A percentile compares a stretch with the other conserved stretches of the same genome.
phyloP scores from a whole-genome alignment of 2,888 invertebrate genomes.

The Pristionchus mayeri region DNA sequence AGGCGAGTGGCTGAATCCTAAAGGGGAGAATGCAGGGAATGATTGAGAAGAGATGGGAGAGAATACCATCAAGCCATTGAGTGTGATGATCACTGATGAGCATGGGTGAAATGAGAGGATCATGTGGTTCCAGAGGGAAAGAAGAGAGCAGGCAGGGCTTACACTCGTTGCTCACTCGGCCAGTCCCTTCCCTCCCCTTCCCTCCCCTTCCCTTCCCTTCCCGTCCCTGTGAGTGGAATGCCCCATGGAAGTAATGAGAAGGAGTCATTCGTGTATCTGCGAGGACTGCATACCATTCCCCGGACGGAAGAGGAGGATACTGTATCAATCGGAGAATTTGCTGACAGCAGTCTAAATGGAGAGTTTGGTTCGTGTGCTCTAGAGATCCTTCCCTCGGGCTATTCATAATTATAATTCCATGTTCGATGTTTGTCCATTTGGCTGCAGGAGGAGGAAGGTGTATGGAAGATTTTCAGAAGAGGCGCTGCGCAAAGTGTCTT shows the following conservation, averaged over 20 bases:
- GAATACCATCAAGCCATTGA: not conserved
- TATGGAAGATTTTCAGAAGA: too few species aligned
- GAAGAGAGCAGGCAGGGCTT: slow-evolving; percentile 34
- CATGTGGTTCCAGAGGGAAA: slow-evolving; percentile 45
- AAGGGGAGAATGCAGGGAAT: not conserved
- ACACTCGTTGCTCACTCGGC: not conserved
- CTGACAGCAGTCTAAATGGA: not conserved
- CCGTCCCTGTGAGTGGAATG: slow-evolving; percentile 10
- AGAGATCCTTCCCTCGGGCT: too few species aligned
- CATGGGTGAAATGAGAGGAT: not conserved
- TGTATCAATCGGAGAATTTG: not conserved
- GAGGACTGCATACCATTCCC: not conserved
- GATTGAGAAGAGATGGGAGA: not conserved
- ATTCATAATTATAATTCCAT: too few species aligned
- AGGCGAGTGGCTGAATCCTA: not conserved
- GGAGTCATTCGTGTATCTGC: slow-evolving; percentile 15
- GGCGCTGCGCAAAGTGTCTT: slow-evolving; percentile 23
- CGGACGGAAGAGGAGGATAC: not conserved
- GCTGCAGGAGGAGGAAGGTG: too few species aligned
- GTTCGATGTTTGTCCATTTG: too few species aligned
- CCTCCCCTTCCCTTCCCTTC: not conserved
- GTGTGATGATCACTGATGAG: slow-evolving; percentile 30
- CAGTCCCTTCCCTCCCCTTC: not conserved
- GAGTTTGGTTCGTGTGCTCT: not conserved
- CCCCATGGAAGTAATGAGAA: not conserved